phyloP scores from a whole-genome alignment of 2,888 invertebrate genomes.

The Aporophyla nigra region DNA sequence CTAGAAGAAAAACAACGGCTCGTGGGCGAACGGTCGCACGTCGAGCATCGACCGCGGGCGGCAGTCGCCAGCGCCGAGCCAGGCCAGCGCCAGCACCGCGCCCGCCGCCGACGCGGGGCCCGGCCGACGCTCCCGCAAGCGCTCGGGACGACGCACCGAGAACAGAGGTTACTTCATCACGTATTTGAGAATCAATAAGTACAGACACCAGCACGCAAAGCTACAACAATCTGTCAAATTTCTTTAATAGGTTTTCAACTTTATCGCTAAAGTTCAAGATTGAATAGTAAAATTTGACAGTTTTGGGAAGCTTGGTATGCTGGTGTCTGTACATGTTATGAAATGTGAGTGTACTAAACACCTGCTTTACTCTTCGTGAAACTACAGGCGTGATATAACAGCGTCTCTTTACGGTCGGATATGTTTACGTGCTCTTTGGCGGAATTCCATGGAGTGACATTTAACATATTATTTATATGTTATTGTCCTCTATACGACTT shows the following conservation, averaged over 20 bases:
- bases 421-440: neutral
- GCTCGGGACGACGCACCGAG: slow-evolving; percentile 61
- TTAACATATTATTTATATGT: too few relatives aligned
- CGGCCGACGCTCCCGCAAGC: slow-evolving; percentile 71
- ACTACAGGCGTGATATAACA: neutral
- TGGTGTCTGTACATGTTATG: neutral
- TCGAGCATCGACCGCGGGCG: slow-evolving; percentile 82
- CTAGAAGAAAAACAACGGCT: slow-evolving; percentile 80
- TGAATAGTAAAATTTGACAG: too few relatives aligned
- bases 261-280: too few relatives aligned
- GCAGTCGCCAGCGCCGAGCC: slow-evolving; percentile 76
- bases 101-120: slow-evolving; percentile 60
- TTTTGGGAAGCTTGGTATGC: too few relatives aligned
- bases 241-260: too few relatives aligned
- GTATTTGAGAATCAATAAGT: neutral
- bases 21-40: slow-evolving; percentile 79
- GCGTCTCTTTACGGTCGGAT: neutral
- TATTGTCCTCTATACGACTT: neutral
- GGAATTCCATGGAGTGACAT: neutral
- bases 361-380: neutral
- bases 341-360: neutral
- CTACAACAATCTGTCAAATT: too few relatives aligned
- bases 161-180: slow-evolving; percentile 40
- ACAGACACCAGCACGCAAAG: too few relatives aligned
- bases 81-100: slow-evolving; percentile 56